Conservation (phyloP, 2,797 vertebrate genomes). For the Pristis pectinata region DNA sequence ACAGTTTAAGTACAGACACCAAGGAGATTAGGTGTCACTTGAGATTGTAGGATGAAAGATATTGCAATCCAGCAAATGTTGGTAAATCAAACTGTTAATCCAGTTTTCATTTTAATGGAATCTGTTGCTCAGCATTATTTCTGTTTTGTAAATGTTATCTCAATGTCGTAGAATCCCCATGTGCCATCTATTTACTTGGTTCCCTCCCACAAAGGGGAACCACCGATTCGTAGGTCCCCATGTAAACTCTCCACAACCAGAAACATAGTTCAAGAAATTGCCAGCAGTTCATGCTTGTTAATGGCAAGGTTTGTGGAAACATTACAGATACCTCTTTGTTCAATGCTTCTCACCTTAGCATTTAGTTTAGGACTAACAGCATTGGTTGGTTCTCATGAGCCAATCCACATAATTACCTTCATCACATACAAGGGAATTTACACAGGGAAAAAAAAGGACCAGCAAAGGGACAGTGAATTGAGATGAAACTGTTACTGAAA, state of each 20-base stretch:
- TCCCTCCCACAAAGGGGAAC: not conserved
- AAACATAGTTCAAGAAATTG: not conserved
- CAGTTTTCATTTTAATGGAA: not conserved
- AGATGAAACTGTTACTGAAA: conserved; percentile 7
- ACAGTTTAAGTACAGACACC: not conserved
- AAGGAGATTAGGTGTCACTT: not conserved
- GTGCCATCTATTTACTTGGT: not conserved
- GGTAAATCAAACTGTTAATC: not conserved
- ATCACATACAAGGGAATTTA: conserved; percentile 4
- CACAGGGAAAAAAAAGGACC: not conserved
- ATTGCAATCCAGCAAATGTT: not conserved
- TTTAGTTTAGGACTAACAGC: not conserved
- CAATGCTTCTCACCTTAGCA: not conserved
- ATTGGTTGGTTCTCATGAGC: not conserved
- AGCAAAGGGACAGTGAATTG: not conserved
- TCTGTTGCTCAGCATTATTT: not conserved
- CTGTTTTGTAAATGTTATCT: not conserved
- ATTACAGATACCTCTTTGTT: not conserved
- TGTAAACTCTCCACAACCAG: not conserved
- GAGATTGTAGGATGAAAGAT: not conserved
- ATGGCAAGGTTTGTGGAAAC: not conserved
- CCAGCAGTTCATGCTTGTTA: not conserved
- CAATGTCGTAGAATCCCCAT: not conserved
- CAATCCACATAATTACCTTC: not conserved
- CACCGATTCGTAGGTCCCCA: not conserved